A percentile compares a stretch with the other conserved stretches of the same genome.
Evolutionary conservation across 2,888 invertebrate genomes (phyloP).

Genomic region (Frankliniella fusca): DNA sequence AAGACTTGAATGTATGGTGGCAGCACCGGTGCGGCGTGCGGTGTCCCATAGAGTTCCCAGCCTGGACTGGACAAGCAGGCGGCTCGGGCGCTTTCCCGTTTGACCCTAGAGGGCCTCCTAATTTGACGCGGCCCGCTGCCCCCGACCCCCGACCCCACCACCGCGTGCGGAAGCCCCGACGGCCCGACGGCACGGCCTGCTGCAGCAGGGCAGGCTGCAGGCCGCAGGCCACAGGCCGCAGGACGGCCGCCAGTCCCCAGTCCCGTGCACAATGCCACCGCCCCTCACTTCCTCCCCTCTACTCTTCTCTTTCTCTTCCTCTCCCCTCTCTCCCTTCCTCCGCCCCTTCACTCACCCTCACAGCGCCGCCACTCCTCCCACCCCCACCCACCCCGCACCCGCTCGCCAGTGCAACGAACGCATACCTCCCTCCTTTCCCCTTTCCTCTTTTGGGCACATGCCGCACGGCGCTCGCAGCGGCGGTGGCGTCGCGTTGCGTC

Average conservation of each 20-base stretch:
- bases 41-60: neutral
- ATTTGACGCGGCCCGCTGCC: too few relatives aligned
- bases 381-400: neutral
- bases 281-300: too few relatives aligned
- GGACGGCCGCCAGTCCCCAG: too few relatives aligned
- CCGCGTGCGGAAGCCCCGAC: neutral
- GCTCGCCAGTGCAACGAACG: conserved; percentile 2
- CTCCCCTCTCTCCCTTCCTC: neutral
- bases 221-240: too few relatives aligned
- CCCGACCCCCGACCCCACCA: neutral
- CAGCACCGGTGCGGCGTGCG: too few relatives aligned
- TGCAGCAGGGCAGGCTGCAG: too few relatives aligned
- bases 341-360: neutral
- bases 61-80: neutral
- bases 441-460: neutral
- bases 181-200: too few relatives aligned
- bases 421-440: neutral
- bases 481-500: neutral
- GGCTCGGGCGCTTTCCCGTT: too few relatives aligned
- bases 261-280: neutral
- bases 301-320: too few relatives aligned
- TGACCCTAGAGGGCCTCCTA: too few relatives aligned
- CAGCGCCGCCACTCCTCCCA: neutral
- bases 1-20: too few relatives aligned
- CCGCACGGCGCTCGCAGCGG: neutral